These are phyloP conservation scores for Peromyscus aztecus DNA, from an alignment of 2,797 vertebrate genomes.

Conservation along the genomic window DNA sequence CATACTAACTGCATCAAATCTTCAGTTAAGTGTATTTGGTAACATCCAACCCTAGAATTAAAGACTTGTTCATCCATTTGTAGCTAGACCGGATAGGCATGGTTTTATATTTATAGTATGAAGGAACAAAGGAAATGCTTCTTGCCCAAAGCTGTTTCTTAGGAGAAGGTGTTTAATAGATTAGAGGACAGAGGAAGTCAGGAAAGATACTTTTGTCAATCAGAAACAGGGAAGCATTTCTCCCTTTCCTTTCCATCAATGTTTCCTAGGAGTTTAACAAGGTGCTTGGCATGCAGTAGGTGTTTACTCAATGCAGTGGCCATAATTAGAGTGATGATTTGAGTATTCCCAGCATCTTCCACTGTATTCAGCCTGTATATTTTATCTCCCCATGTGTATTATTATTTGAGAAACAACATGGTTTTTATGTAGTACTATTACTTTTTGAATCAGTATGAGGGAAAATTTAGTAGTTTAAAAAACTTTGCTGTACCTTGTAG, in stretches of 20 bases:
- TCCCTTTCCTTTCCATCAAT: neutral
- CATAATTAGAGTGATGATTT: neutral
- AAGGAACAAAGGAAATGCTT: slow-evolving; percentile 45
- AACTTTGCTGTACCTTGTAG: neutral
- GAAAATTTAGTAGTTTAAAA: slow-evolving; percentile 42
- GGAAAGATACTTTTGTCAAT: neutral
- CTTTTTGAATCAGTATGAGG: neutral
- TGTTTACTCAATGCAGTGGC: neutral
- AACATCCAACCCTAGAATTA: slow-evolving; percentile 45
- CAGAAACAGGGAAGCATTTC: neutral
- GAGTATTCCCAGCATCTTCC: neutral
- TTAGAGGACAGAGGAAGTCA: neutral
- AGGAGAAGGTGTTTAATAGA: neutral
- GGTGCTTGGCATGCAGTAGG: neutral
- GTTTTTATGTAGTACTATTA: neutral
- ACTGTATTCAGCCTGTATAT: neutral
- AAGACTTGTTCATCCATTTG: slow-evolving; percentile 44
- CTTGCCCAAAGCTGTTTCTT: neutral
- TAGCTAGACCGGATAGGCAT: neutral
- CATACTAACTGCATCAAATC: neutral
- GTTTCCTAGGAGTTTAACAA: neutral
- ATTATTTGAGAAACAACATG: neutral
- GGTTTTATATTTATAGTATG: neutral
- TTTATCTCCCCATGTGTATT: slow-evolving; percentile 9
- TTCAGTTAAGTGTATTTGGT: slow-evolving; percentile 1